Conservation (phyloP, 2,797 vertebrate species). For the Geotria australis region DNA sequence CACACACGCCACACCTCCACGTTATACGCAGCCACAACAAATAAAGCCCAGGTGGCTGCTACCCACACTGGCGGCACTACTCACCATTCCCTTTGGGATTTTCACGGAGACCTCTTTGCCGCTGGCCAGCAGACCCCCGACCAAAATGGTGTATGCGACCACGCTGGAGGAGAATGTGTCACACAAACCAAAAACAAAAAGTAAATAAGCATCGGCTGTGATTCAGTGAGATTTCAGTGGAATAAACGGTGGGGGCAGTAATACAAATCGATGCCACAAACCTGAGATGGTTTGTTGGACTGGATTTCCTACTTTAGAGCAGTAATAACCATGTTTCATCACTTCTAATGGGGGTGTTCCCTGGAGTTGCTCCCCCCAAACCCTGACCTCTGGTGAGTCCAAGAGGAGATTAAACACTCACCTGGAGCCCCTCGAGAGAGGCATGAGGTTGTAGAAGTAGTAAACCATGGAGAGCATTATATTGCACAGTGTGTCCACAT, state of each 20-base stretch:
- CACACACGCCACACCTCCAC: background rate
- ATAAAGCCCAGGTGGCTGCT: background rate
- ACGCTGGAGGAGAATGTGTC: slow-evolving; percentile 17
- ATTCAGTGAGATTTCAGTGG: too few species aligned
- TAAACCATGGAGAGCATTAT: slow-evolving; percentile 79
- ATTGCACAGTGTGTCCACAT: slow-evolving; percentile 73
- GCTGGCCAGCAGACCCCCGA: slow-evolving; percentile 85
- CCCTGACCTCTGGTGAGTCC: background rate
- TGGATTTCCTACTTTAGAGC: too few species aligned
- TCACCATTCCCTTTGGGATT: slow-evolving; percentile 81
- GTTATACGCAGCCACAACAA: background rate
- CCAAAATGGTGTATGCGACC: slow-evolving; percentile 74
- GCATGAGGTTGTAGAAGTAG: slow-evolving; percentile 98
- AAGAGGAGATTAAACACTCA: slow-evolving; percentile 7
- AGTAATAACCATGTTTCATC: background rate
- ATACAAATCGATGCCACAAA: too few species aligned
- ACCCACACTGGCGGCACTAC: background rate
- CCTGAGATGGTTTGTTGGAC: too few species aligned
- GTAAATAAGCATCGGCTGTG: too few species aligned
- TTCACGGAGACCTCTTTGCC: slow-evolving; percentile 69
- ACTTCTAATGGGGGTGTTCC: background rate
- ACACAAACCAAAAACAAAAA: background rate
- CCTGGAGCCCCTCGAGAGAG: slow-evolving; percentile 71
- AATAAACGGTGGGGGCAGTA: too few species aligned
- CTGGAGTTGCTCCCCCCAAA: slow-evolving; percentile 2